Percentiles rank a stretch among this genome's conserved stretches.
Conservation (phyloP, 64 coral and sea anemone genomes). For the Platygyra sinensis region DNA sequence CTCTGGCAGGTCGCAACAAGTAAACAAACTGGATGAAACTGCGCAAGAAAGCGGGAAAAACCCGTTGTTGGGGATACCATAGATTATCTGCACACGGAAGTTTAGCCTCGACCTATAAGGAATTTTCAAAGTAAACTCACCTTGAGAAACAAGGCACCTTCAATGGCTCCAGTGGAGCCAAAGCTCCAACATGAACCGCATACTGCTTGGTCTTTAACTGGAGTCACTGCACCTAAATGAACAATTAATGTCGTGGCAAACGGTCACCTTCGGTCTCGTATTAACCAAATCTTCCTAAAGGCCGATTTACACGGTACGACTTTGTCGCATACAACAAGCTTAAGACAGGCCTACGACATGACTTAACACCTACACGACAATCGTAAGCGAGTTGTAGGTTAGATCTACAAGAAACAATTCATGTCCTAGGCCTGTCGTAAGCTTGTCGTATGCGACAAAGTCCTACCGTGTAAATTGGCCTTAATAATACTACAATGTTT, state of each 20-base stretch:
- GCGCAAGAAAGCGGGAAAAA: too few relatives aligned
- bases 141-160: slow-evolving; percentile 93
- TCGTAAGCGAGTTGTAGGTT: too few relatives aligned
- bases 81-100: background rate
- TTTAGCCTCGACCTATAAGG: background rate
- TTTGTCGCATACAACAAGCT: too few relatives aligned
- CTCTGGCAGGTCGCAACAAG: too few relatives aligned
- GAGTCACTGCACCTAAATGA: slow-evolving; percentile 90
- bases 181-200: slow-evolving; percentile 99
- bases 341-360: too few relatives aligned
- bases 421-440: too few relatives aligned
- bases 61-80: background rate
- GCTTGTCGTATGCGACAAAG: too few relatives aligned
- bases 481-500: background rate
- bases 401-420: too few relatives aligned
- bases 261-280: background rate
- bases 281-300: background rate
- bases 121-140: slow-evolving; percentile 9
- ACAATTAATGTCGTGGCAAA: background rate
- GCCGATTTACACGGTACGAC: too few relatives aligned
- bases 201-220: slow-evolving; percentile 95
- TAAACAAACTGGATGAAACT: too few relatives aligned
- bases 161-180: slow-evolving; percentile 93
- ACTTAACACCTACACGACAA: too few relatives aligned
- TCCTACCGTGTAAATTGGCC: too few relatives aligned